Evolutionary conservation across 2,888 invertebrate species (phyloP).

Genomic region (Orthosia gracilis): DNA sequence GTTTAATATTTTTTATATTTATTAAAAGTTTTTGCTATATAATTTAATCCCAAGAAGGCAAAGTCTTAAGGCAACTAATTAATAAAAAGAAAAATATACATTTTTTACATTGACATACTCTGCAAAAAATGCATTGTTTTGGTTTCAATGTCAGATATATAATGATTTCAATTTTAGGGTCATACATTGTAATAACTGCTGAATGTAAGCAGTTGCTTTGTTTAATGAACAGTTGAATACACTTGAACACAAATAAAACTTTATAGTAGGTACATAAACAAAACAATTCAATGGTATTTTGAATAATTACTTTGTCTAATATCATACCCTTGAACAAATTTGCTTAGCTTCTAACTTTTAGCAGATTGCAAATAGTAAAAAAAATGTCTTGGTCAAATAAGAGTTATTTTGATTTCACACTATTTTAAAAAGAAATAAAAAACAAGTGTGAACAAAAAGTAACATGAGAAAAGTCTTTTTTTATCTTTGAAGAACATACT

Average conservation of each 20-base stretch:
- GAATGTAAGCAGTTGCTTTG: conserved; percentile 13
- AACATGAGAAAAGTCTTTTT: neutral
- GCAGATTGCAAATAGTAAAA: too few species aligned
- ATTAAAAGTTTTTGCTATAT: neutral
- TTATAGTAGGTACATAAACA: neutral
- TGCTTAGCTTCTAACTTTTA: too few species aligned
- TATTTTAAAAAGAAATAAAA: neutral
- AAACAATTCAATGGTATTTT: neutral
- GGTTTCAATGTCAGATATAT: conserved; percentile 19
- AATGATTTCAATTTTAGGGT: conserved; percentile 9
- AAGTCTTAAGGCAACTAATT: neutral
- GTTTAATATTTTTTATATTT: neutral
- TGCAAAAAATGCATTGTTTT: conserved; percentile 28
- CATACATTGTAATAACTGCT: conserved; percentile 15
- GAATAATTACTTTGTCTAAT: too few species aligned
- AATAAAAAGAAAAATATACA: neutral
- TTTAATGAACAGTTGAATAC: conserved; percentile 30
- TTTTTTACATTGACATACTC: neutral
- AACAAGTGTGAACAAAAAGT: too few species aligned
- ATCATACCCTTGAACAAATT: too few species aligned
- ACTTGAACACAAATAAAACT: neutral
- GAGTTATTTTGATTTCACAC: neutral
- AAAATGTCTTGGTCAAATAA: too few species aligned
- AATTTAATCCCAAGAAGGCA: neutral
- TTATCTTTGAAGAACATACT: neutral